Percentiles rank a stretch among this genome's conserved stretches.
phyloP scores from a whole-genome alignment of 2,888 invertebrate genomes.

The Pinctada fucata region DNA sequence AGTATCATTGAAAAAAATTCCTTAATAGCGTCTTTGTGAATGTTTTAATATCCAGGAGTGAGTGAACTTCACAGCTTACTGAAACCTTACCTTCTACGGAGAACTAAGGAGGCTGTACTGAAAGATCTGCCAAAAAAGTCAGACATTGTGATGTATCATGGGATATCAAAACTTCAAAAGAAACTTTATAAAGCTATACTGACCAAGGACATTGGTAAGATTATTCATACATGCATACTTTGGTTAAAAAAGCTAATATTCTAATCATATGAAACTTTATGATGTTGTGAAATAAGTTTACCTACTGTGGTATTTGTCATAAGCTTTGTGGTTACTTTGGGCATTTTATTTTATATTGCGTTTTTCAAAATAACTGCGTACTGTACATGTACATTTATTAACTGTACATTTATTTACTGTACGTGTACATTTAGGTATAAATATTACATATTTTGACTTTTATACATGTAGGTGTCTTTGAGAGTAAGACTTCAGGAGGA shows the following conservation, averaged over 20 bases:
- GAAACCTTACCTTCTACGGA: conserved; percentile 74
- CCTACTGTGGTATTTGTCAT: neutral
- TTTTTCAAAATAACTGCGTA: no score
- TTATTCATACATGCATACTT: neutral
- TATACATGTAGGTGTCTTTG: conserved; percentile 61
- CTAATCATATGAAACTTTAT: neutral
- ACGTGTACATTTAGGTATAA: no score
- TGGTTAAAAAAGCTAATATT: neutral
- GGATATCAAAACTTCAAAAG: conserved; percentile 75
- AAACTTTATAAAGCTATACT: conserved; percentile 77
- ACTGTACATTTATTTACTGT: no score
- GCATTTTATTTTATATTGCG: no score
- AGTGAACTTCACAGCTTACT: conserved; percentile 70
- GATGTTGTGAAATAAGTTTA: neutral
- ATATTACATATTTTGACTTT: no score
- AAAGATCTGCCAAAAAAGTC: conserved; percentile 73
- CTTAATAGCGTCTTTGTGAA: no score
- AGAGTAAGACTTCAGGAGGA: conserved; percentile 37
- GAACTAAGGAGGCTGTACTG: conserved; percentile 75
- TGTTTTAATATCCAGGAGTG: conserved; percentile 48
- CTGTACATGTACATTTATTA: no score
- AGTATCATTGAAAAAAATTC: no score
- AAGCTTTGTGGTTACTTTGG: neutral
- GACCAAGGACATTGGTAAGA: conserved; percentile 73
- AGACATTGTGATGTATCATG: conserved; percentile 76